Evolutionary conservation across 2,888 invertebrate species (phyloP).

Genomic region (Ceraclea dissimilis): DNA sequence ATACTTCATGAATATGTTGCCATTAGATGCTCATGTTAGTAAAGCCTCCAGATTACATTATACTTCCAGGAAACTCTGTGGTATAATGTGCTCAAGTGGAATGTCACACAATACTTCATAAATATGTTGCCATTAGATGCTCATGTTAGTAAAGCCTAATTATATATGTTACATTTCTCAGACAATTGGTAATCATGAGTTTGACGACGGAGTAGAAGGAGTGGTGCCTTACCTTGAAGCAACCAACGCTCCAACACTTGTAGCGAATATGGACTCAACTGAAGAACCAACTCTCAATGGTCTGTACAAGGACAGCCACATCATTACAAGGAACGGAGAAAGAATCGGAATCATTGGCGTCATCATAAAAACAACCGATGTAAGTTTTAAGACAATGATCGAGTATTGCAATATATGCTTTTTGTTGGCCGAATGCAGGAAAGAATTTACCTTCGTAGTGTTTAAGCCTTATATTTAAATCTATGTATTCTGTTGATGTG

Average conservation of each 20-base stretch:
- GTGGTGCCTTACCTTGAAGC: slow-evolving; percentile 61
- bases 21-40: slow-evolving; percentile 70
- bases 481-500: neutral
- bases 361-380: slow-evolving; percentile 42
- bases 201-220: slow-evolving; percentile 68
- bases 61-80: slow-evolving; percentile 58
- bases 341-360: slow-evolving; percentile 77
- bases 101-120: slow-evolving; percentile 64
- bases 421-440: neutral
- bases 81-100: slow-evolving; percentile 56
- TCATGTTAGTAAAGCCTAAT: slow-evolving; percentile 59
- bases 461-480: neutral
- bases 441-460: no score
- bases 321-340: slow-evolving; percentile 53
- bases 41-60: no score
- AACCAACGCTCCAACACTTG: slow-evolving; percentile 59
- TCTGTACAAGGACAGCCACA: slow-evolving; percentile 54
- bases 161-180: no score
- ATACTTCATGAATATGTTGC: slow-evolving; percentile 67
- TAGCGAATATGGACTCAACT: slow-evolving; percentile 66
- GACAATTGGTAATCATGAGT: slow-evolving; percentile 84
- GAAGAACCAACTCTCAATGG: slow-evolving; percentile 58
- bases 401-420: slow-evolving; percentile 1
- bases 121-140: slow-evolving; percentile 71
- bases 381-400: slow-evolving; percentile 26